phyloP scores from a whole-genome alignment of 2,888 invertebrate genomes.

The Cataglyphis cursor region DNA sequence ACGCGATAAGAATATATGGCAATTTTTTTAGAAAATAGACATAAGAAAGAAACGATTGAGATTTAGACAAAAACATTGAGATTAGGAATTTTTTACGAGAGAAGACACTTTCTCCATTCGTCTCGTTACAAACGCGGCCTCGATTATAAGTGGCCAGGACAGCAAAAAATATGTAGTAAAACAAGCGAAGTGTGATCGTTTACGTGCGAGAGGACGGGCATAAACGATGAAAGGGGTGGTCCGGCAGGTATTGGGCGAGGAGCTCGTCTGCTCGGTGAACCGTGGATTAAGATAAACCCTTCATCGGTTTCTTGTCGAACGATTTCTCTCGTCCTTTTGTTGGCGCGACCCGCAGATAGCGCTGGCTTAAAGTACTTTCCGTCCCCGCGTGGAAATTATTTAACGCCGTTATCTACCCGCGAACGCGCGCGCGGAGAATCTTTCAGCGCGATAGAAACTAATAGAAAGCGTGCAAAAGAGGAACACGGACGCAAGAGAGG shows the following conservation, averaged over 20 bases:
- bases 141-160: slow-evolving; percentile 54
- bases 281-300: slow-evolving; percentile 86
- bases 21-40: background rate
- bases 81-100: background rate
- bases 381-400: slow-evolving; percentile 71
- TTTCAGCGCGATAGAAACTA: slow-evolving; percentile 46
- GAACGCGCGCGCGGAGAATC: slow-evolving; percentile 22
- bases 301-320: slow-evolving; percentile 85
- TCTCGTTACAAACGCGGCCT: slow-evolving; percentile 22
- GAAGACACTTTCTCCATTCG: background rate
- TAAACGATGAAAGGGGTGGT: slow-evolving; percentile 74
- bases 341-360: slow-evolving; percentile 70
- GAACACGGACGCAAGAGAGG: background rate
- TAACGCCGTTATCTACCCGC: slow-evolving; percentile 60
- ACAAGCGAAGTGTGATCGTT: slow-evolving; percentile 84
- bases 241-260: slow-evolving; percentile 71
- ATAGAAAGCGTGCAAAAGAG: slow-evolving; percentile 44
- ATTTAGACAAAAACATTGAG: slow-evolving; percentile 32
- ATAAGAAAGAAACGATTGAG: background rate
- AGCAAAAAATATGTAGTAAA: slow-evolving; percentile 78
- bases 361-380: slow-evolving; percentile 70
- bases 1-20: slow-evolving; percentile 3
- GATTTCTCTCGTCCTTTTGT: slow-evolving; percentile 79
- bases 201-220: slow-evolving; percentile 76
- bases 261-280: slow-evolving; percentile 84